Evolutionary conservation across 2,797 vertebrate species (phyloP).

Genomic region (Phrynocephalus forsythii): DNA sequence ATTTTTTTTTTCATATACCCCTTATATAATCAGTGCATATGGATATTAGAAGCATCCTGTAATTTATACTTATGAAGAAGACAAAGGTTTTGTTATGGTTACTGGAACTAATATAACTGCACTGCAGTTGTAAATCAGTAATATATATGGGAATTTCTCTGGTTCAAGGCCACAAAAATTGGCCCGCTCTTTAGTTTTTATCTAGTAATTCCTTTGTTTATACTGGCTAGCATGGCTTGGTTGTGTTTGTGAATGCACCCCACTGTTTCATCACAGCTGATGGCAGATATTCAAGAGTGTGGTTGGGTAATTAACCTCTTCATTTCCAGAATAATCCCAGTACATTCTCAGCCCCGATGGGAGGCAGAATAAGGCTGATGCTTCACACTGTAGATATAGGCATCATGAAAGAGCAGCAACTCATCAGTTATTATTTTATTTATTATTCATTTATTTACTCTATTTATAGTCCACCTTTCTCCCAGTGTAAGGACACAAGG

Average conservation of each 20-base stretch:
- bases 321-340: too few relatives aligned
- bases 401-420: too few relatives aligned
- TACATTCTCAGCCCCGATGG: too few relatives aligned
- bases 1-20: neutral
- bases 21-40: neutral
- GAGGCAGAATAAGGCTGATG: too few relatives aligned
- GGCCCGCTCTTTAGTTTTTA: neutral
- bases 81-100: neutral
- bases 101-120: neutral
- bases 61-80: neutral
- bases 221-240: neutral
- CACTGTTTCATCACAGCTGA: neutral
- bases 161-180: neutral
- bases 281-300: neutral
- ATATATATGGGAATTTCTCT: neutral
- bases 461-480: too few relatives aligned
- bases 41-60: constrained; percentile 13
- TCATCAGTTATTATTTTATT: too few relatives aligned
- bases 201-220: neutral
- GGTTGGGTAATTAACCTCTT: too few relatives aligned
- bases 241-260: neutral
- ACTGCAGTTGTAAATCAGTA: too few relatives aligned
- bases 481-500: too few relatives aligned
- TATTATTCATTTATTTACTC: too few relatives aligned
- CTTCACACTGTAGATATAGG: too few relatives aligned